A percentile compares a stretch with the other conserved stretches of the same genome.
Evolutionary conservation across 2,113 vertebrate genomes (phyloP).

Genomic region (Esox niger): DNA sequence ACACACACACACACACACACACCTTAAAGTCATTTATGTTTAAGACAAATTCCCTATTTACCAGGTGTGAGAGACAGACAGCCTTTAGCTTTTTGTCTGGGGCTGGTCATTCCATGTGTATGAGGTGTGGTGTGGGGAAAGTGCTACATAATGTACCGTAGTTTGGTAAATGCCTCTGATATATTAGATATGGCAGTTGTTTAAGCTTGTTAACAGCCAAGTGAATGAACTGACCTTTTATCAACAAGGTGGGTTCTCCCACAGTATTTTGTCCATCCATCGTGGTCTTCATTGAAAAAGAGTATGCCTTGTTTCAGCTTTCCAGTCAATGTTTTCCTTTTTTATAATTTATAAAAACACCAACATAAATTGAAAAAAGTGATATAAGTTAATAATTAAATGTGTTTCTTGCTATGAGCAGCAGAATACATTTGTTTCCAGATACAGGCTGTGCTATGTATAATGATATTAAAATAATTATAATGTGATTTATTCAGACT

Average conservation of each 20-base stretch:
- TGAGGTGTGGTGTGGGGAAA: conserved; percentile 15
- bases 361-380: too few species aligned
- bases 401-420: too few species aligned
- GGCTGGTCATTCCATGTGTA: conserved; percentile 9
- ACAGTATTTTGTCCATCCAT: conserved; percentile 29
- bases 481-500: too few species aligned
- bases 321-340: conserved; percentile 33
- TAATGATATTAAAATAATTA: too few species aligned
- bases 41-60: not conserved
- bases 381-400: too few species aligned
- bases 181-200: conserved; percentile 35
- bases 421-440: too few species aligned
- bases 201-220: conserved; percentile 47
- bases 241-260: conserved; percentile 48
- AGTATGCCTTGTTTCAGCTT: conserved; percentile 37
- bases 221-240: conserved; percentile 47
- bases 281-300: conserved; percentile 49
- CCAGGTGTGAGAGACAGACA: not conserved
- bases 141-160: conserved; percentile 9
- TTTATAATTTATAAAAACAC: conserved; percentile 24
- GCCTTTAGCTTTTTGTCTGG: not conserved
- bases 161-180: conserved; percentile 19
- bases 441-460: too few species aligned
- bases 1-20: conserved; percentile 4
- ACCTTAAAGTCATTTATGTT: not conserved